Evolutionary conservation across 2,113 vertebrate species (phyloP), one percentile per base, ranked within the genome.

Genomic region (Notarius lentiginosus): DNA sequence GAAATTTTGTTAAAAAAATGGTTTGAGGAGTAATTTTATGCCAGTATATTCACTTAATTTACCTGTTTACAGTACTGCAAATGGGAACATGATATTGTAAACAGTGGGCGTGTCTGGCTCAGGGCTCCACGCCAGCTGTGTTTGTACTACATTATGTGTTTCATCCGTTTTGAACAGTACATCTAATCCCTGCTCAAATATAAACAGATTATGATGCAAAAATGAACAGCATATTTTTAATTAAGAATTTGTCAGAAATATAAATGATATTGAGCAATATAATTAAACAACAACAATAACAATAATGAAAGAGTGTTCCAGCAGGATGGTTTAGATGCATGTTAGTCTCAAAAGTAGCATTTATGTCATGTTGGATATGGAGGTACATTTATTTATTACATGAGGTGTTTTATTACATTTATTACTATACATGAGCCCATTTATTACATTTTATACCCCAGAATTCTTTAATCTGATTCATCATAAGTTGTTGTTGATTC

Each of bases 191-290:
- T 41, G 17, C 70, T 41, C 41, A 41, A 41, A 41, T 41, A 41
- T 41, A 41, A 41, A 41, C 41, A 41, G 41, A 41, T 41, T 41
- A 41, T 73, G 70, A 34, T 30, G 66, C 18, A 20, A 47, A 73
- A 73, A 73, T 47, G 8, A 22, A 73, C 34, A 73, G 41, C 20
- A 49, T 24, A 49, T 47, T 49, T 41, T 70, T 12, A 2, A 49
- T 22, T 49, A 24, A 49, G 1, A 49, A 76, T 70, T 34, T 92
- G 92, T 93, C 17, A 90, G 89, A 92, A 92, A 92, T 92, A 93
- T 86, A 93, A 92, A 95, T 93, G 90, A 92, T 84, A 87, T 91
- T 87, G 86, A 87, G 88, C 87, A 89, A 86, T 92, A 89, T 86
- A 91, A 91, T 84, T 79, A 75, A 84, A 88, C 34, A 41, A 41